A percentile compares a stretch with the other conserved stretches of the same genome.
phyloP scores from a whole-genome alignment of 2,113 vertebrate species.

The Progne subis region DNA sequence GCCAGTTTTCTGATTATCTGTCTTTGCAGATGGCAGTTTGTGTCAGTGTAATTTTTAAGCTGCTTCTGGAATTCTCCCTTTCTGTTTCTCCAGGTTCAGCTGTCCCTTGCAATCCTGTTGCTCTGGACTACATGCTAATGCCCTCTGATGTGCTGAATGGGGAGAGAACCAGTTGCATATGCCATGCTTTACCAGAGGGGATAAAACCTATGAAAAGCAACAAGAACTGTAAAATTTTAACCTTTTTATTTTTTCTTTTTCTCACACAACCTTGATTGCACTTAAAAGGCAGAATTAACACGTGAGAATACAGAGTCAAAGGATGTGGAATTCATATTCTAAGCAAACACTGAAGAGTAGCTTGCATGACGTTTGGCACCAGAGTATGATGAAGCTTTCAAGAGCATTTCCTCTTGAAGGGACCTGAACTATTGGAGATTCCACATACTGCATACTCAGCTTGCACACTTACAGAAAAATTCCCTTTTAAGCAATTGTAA shows the following conservation, averaged over 20 bases:
- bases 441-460: neutral
- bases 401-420: neutral
- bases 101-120: neutral
- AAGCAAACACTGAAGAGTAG: neutral
- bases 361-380: neutral
- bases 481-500: neutral
- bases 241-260: neutral
- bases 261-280: neutral
- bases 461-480: neutral
- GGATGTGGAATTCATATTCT: neutral
- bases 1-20: neutral
- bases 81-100: neutral
- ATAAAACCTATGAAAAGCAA: conserved; percentile 4
- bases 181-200: neutral
- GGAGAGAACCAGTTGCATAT: neutral
- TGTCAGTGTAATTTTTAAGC: neutral
- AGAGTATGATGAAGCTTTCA: neutral
- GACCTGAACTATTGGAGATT: neutral
- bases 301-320: neutral
- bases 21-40: neutral
- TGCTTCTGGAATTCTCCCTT: neutral
- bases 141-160: neutral
- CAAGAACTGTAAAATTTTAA: neutral
- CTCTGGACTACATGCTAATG: neutral
- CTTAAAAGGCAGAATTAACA: neutral